A percentile compares a stretch with the other conserved stretches of the same genome.
Evolutionary conservation across 2,797 vertebrate species (phyloP).

Genomic region (Myripristis jacobus): DNA sequence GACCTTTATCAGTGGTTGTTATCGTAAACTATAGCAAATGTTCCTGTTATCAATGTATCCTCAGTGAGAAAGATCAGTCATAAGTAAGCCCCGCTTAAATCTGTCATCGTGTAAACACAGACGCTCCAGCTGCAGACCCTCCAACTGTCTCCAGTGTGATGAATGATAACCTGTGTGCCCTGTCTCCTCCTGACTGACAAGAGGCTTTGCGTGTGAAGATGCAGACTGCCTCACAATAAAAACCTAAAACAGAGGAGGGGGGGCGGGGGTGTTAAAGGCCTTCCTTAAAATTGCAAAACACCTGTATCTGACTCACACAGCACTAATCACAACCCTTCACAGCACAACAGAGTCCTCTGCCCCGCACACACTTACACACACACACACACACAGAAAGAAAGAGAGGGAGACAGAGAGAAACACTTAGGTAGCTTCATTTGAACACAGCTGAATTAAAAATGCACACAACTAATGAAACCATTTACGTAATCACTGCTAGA

Average conservation of each 20-base stretch:
- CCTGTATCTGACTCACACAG: constrained; percentile 80
- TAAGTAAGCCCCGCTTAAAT: constrained; percentile 50
- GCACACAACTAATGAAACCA: too few species aligned
- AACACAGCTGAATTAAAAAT: background rate
- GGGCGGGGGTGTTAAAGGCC: constrained; percentile 70
- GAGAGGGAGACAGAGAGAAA: constrained; percentile 22
- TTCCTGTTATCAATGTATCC: constrained; percentile 20
- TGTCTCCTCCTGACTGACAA: constrained; percentile 58
- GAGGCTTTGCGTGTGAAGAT: constrained; percentile 80
- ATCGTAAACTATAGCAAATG: constrained; percentile 21
- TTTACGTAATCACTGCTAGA: background rate
- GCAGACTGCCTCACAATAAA: constrained; percentile 67
- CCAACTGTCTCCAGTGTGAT: constrained; percentile 47
- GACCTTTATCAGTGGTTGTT: constrained; percentile 37
- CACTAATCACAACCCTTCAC: constrained; percentile 75
- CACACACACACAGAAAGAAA: background rate
- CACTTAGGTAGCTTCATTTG: background rate
- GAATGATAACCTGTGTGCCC: constrained; percentile 49
- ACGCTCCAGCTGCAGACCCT: constrained; percentile 56
- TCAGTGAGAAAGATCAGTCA: constrained; percentile 26
- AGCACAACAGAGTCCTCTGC: constrained; percentile 31
- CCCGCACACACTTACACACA: constrained; percentile 23
- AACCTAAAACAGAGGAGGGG: constrained; percentile 68
- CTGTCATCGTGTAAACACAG: constrained; percentile 57
- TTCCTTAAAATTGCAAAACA: constrained; percentile 81